phyloP scores from a whole-genome alignment of 2,888 invertebrate species.

The Drosophila merina region DNA sequence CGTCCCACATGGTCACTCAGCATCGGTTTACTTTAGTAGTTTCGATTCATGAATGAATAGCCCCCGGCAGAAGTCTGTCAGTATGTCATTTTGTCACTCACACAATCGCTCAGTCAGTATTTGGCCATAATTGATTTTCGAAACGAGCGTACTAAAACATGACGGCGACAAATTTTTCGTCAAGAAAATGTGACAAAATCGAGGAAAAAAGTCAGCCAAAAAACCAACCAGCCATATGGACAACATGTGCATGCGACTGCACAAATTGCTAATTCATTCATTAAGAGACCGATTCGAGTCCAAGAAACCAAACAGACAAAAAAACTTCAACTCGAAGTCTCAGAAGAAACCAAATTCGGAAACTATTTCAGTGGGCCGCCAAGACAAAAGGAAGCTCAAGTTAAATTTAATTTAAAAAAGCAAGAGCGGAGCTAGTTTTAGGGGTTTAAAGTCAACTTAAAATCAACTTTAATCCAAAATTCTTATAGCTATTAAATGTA shows the following conservation, averaged over 20 bases:
- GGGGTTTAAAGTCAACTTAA: neutral
- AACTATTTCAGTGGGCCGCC: constrained; percentile 19
- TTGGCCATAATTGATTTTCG: constrained; percentile 76
- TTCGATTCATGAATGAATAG: constrained; percentile 69
- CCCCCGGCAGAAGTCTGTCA: constrained; percentile 51
- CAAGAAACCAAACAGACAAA: neutral
- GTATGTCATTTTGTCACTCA: constrained; percentile 38
- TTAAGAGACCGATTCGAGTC: constrained; percentile 21
- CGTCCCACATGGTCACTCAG: constrained; percentile 61
- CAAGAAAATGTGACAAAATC: constrained; percentile 51
- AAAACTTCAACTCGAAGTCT: constrained; percentile 7
- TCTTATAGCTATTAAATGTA: no score
- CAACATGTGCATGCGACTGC: constrained; percentile 48
- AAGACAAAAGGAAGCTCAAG: constrained; percentile 14
- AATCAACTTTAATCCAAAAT: no score
- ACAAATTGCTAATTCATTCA: constrained; percentile 48
- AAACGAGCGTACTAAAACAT: constrained; percentile 59
- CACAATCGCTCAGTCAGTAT: constrained; percentile 25
- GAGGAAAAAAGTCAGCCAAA: constrained; percentile 10
- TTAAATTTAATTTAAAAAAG: neutral
- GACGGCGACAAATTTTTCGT: constrained; percentile 72
- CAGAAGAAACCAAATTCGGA: neutral
- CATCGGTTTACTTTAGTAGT: constrained; percentile 23
- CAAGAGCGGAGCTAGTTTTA: neutral
- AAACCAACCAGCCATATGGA: constrained; percentile 38